phyloP scores from a whole-genome alignment of 1,140 invertebrate species.

The Phymorhynchus buccinoides region DNA sequence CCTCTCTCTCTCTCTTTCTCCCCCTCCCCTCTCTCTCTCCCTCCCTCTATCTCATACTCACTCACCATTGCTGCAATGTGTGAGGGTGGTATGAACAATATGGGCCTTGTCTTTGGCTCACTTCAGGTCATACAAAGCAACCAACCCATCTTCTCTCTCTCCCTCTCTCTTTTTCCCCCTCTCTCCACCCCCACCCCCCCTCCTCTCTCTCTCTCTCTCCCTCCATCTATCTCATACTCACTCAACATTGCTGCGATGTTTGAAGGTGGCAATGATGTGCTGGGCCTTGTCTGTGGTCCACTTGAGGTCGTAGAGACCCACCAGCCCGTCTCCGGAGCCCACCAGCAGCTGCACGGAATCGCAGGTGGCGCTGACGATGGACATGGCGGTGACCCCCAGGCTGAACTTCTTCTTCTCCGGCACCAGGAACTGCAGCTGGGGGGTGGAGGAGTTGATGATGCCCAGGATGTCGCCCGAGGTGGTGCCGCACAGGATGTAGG shows the following conservation, averaged over 20 bases:
- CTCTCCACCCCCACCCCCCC: too few species aligned
- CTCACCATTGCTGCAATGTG: too few species aligned
- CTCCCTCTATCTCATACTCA: too few species aligned
- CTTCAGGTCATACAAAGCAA: too few species aligned
- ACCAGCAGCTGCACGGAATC: constrained; percentile 77
- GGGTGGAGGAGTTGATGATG: constrained; percentile 63
- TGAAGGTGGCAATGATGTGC: constrained; percentile 48
- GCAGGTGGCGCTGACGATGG: constrained; percentile 75
- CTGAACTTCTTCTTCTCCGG: constrained; percentile 70
- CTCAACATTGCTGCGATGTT: constrained; percentile 39
- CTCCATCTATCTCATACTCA: constrained; percentile 11
- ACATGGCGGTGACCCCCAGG: constrained; percentile 80
- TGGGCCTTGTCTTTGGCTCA: too few species aligned
- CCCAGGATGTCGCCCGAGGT: constrained; percentile 82
- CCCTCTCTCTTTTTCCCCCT: too few species aligned
- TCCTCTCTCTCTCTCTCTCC: too few species aligned
- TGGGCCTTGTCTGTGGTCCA: constrained; percentile 43
- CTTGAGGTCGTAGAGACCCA: constrained; percentile 71
- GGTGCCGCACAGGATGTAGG: constrained; percentile 86
- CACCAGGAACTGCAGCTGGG: constrained; percentile 65
- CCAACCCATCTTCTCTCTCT: too few species aligned
- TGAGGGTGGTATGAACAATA: too few species aligned
- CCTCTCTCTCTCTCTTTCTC: too few species aligned
- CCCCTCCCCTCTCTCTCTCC: too few species aligned
- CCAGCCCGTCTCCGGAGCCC: constrained; percentile 86